phyloP scores from a whole-genome alignment of 2,797 vertebrate genomes.

The Coreius guichenoti region DNA sequence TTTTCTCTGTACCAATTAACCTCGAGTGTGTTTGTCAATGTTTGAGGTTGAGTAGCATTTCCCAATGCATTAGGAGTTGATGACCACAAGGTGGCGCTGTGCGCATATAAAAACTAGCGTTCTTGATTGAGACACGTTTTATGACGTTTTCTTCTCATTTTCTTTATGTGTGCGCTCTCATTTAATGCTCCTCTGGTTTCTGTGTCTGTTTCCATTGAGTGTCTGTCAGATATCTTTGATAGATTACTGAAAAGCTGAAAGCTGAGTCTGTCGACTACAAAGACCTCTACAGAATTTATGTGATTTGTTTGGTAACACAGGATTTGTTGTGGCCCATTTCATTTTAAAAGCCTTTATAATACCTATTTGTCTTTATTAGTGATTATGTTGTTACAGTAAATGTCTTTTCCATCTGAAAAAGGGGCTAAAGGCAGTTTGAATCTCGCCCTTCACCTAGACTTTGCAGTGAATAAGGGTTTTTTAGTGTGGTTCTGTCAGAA shows the following conservation, averaged over 20 bases:
- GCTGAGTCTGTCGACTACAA: neutral
- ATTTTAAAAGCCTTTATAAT: constrained; percentile 4
- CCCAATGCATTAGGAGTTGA: neutral
- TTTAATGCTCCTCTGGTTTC: constrained; percentile 5
- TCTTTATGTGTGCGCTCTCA: neutral
- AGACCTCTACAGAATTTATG: neutral
- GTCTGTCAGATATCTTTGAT: constrained; percentile 2
- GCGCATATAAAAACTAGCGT: constrained; percentile 12
- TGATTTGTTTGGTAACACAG: neutral
- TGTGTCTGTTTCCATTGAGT: constrained; percentile 3
- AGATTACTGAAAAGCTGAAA: constrained; percentile 12
- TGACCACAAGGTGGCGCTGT: constrained; percentile 53
- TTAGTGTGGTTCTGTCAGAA: constrained; percentile 14
- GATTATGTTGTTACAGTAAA: neutral
- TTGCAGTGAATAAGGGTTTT: no score
- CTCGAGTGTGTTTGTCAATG: neutral
- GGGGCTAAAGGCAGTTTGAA: neutral
- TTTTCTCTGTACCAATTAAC: neutral
- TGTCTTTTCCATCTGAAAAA: neutral
- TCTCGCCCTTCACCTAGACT: neutral
- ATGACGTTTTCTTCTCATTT: neutral
- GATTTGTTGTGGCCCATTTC: neutral
- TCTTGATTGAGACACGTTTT: neutral
- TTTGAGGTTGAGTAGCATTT: neutral
- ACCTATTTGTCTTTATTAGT: neutral